Base-by-base conservation (phyloP, 23 tunicate genomes). In the Diplosoma virens region DNA sequence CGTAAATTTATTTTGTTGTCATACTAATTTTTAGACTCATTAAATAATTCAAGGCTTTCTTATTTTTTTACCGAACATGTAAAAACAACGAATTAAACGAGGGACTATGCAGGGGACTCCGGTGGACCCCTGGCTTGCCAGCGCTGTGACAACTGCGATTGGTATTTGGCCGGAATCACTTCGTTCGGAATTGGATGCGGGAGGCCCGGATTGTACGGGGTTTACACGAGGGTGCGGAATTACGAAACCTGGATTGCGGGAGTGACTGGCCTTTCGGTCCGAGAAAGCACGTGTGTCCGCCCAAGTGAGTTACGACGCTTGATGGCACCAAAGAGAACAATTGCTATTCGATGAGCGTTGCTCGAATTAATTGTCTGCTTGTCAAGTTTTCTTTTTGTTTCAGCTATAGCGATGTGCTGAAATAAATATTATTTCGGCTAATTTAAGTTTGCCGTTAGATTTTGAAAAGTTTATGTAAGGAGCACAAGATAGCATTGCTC, bases 91-190 rank as follows among this genome's bases (percentile, higher is more conserved):
- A n/a, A n/a, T n/a, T n/a, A n/a, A n/a, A n/a, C n/a, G n/a, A n/a
- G n/a, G n/a, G n/a, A n/a, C n/a, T n/a, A n/a, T 61, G 3, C 30
- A 61, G 93, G 93, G 26, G 93, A 86, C 72, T 37, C 79, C 47
- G 93, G 93, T 28, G 86, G 93, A 3, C 93, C 93, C 9, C 47
- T 86, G 32, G 80, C 81, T 18, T 83, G 88, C 60, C 88, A 83
- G 30, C 64, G 88, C 47, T 65, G 81, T 33, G 46, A 83, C 26
- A 59, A 29, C 27, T 79, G 85, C 26, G 86, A 81, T 34, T 81
- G 85, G 85, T 64, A 53, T 32, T 17, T 86, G 18, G 76, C 85
- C 48, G 93, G 93, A 3, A 33, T 86, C 1, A 41, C 72, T 25
- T 79, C 85, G 4, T 81, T 55, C 31, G 93, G 93, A 58, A 45